phyloP scores from a whole-genome alignment of 1,140 invertebrate species.

The Zaprionus gabonicus region DNA sequence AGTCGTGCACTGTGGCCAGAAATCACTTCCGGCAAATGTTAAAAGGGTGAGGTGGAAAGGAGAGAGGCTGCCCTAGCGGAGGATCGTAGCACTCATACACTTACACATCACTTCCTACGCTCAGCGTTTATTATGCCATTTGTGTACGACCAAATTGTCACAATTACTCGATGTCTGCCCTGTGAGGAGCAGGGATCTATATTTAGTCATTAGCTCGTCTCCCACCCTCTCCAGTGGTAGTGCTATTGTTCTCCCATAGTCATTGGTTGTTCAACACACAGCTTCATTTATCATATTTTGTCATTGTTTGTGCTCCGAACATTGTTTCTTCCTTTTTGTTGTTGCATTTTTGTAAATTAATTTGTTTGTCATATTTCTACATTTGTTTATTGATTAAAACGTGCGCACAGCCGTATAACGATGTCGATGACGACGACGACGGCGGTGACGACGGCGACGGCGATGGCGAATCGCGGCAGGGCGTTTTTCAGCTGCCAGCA shows the following conservation, averaged over 20 bases:
- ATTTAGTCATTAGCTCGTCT: slow-evolving; percentile 50
- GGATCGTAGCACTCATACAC: slow-evolving; percentile 47
- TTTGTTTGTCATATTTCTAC: slow-evolving; percentile 82
- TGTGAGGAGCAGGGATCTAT: slow-evolving; percentile 39
- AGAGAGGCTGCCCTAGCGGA: slow-evolving; percentile 9
- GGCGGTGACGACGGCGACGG: background rate
- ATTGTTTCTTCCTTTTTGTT: slow-evolving; percentile 44
- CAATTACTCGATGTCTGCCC: slow-evolving; percentile 57
- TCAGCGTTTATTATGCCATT: slow-evolving; percentile 77
- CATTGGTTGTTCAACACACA: slow-evolving; percentile 33
- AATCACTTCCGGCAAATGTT: slow-evolving; percentile 71
- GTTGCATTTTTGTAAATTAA: slow-evolving; percentile 74
- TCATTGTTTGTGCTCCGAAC: slow-evolving; percentile 63
- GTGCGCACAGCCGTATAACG: slow-evolving; percentile 54
- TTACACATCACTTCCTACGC: slow-evolving; percentile 72
- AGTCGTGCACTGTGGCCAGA: slow-evolving; percentile 50
- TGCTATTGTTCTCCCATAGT: slow-evolving; percentile 18
- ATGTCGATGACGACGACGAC: background rate
- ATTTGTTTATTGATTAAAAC: slow-evolving; percentile 82
- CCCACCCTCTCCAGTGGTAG: background rate
- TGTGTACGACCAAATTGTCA: slow-evolving; percentile 73
- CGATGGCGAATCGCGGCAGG: slow-evolving; percentile 14
- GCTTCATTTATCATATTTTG: slow-evolving; percentile 78
- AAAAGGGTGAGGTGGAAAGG: background rate
- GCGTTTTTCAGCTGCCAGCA: slow-evolving; percentile 45